Base-by-base conservation (phyloP, 1,140 invertebrate species). In the Phenacoccus solenopsis region DNA sequence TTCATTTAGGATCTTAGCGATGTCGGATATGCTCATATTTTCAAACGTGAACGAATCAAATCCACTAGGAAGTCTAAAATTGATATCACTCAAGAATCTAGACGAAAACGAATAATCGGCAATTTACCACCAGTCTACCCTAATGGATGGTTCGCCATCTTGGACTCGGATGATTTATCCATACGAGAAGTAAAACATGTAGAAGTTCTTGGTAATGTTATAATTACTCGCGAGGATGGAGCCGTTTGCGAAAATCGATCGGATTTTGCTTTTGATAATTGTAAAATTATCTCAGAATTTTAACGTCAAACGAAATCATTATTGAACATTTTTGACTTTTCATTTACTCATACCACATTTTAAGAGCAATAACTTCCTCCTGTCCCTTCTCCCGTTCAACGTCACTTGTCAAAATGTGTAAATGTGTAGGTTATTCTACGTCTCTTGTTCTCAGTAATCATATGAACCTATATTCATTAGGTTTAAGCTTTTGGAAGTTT, bases 121-220 rank as follows among this genome's bases (percentile, higher is more conserved):
- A 83, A 87, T 67, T 74, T 91, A 9, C 90, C 90, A 0, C 91
- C 92, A 0, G 87, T 91, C 0, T 95, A 86, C 79, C 93, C 93
- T 0, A 95, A 96, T 74, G 93, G 93, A 12, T 96, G 93, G 93
- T 94, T 90, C 76, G 86, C 83, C 0, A 74, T 95, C 0, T 77
- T 86, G 0, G 91, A 94, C 77, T 88, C 87, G 5, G 79, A 78
- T 22, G 80, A 86, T 22, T 72, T 96, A 1, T 81, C 79, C 28
- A 77, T 77, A 1, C 84, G 84, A 30, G 78, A 86, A 72, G 85
- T 88, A 0, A 81, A 82, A 70, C 82, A 86, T 72, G 82, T 92
- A 0, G 80, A 86, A 32, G 85, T 86, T 28, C 78, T 93, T 16
- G 90, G 89, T 87, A 77, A 71, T 71, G 35, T 68, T 10, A 25